phyloP scores from a whole-genome alignment of 1,140 invertebrate species.

The Watersipora subatra region DNA sequence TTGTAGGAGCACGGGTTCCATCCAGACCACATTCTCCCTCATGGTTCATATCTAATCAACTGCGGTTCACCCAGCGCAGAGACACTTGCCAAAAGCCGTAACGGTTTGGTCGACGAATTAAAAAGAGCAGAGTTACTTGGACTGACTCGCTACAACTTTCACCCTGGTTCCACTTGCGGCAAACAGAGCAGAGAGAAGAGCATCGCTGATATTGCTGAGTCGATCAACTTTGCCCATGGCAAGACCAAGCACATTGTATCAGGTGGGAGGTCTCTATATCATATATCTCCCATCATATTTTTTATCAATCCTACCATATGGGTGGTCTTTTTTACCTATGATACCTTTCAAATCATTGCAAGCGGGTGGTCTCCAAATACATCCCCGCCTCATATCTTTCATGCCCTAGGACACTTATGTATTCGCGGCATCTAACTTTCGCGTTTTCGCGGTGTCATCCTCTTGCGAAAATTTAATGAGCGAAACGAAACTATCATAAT shows the following conservation, averaged over 20 bases:
- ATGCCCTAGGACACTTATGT: too few relatives aligned
- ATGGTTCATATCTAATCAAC: conserved; percentile 47
- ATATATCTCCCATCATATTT: too few relatives aligned
- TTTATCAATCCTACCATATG: too few relatives aligned
- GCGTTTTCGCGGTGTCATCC: too few relatives aligned
- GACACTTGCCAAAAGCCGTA: conserved; percentile 40
- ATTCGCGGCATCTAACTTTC: too few relatives aligned
- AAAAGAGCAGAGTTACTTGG: conserved; percentile 41
- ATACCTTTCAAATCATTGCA: too few relatives aligned
- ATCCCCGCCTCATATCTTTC: too few relatives aligned
- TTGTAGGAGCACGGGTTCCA: conserved; percentile 22
- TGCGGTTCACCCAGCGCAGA: conserved; percentile 41
- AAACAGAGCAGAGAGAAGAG: conserved; percentile 34
- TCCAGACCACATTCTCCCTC: conserved; percentile 34
- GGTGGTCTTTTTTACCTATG: too few relatives aligned
- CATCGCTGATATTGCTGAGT: conserved; percentile 40
- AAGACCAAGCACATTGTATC: conserved; percentile 36
- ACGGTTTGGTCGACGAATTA: conserved; percentile 42
- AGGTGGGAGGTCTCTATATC: too few relatives aligned
- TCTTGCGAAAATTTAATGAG: too few relatives aligned
- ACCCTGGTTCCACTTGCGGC: conserved; percentile 45
- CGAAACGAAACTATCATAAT: too few relatives aligned
- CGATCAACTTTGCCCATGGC: conserved; percentile 40
- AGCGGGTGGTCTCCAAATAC: too few relatives aligned
- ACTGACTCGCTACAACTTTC: conserved; percentile 44